These are phyloP conservation scores for Eutrigla gurnardus DNA, from an alignment of 2,797 vertebrate genomes.

Conservation along the genomic window DNA sequence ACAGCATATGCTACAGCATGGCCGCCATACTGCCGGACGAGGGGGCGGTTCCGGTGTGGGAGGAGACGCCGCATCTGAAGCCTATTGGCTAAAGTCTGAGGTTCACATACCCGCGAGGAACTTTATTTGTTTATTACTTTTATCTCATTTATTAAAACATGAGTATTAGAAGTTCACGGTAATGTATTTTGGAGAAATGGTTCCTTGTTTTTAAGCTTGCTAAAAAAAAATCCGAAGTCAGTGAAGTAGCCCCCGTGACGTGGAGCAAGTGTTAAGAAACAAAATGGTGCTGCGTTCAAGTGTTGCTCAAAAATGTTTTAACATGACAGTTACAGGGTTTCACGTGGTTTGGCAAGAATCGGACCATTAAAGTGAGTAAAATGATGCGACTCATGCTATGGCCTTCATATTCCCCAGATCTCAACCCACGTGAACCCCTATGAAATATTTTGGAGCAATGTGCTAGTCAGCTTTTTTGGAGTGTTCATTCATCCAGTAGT, in stretches of 20 bases:
- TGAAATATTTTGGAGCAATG: not conserved
- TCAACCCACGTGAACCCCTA: not conserved
- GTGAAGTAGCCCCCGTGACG: constrained; percentile 12
- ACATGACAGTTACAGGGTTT: not conserved
- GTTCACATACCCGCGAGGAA: not conserved
- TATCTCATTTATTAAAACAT: not conserved
- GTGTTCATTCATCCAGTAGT: not conserved
- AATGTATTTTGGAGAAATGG: not conserved
- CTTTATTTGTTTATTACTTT: no score
- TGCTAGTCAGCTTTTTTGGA: not conserved
- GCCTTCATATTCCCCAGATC: not conserved
- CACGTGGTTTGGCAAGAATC: not conserved
- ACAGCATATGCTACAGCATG: not conserved
- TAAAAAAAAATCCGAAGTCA: not conserved
- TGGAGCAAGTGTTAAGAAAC: constrained; percentile 13
- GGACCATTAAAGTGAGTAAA: not conserved
- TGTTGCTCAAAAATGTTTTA: not conserved
- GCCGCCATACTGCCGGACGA: constrained; percentile 68
- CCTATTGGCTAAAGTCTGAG: constrained; percentile 63
- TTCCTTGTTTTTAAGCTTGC: not conserved
- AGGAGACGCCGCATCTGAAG: constrained; percentile 38
- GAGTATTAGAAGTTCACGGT: fast-evolving
- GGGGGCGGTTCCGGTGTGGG: constrained; percentile 35
- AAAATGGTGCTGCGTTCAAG: constrained; percentile 11
- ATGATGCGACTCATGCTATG: not conserved